Conservation (phyloP, 1,140 invertebrate genomes). For the Magallana gigas region DNA sequence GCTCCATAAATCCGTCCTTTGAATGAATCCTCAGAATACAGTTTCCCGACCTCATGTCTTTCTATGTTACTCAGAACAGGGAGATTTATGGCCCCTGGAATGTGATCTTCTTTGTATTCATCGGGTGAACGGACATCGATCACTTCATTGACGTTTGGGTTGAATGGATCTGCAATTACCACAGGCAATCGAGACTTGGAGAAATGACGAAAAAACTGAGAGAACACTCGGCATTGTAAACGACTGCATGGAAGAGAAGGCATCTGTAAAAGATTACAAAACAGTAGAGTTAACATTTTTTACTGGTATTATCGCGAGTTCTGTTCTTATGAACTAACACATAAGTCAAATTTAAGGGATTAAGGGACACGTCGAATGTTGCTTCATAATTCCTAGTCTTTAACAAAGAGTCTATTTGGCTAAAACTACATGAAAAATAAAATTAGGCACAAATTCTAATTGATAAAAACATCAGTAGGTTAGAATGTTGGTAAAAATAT, state of each 20-base stretch:
- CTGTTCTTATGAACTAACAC: too few species aligned
- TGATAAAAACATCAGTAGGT: too few species aligned
- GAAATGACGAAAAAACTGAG: constrained; percentile 6
- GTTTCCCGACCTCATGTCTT: constrained; percentile 54
- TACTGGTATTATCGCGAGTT: too few species aligned
- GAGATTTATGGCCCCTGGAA: constrained; percentile 62
- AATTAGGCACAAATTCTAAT: too few species aligned
- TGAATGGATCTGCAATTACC: constrained; percentile 43
- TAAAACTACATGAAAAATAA: too few species aligned
- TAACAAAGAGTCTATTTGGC: too few species aligned
- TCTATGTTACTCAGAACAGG: constrained; percentile 54
- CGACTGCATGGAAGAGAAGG: background rate
- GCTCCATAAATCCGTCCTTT: constrained; percentile 58
- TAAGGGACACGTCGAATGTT: too few species aligned
- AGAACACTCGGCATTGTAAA: background rate
- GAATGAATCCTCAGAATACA: constrained; percentile 52
- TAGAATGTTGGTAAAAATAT: too few species aligned
- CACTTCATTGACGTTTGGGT: constrained; percentile 46
- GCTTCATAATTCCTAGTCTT: too few species aligned
- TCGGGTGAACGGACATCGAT: constrained; percentile 61
- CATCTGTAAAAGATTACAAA: background rate
- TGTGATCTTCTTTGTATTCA: constrained; percentile 62
- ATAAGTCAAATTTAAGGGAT: too few species aligned
- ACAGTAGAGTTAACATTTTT: too few species aligned
- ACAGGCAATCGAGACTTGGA: constrained; percentile 8